Evolutionary conservation across 30 jellyfish, hydroid and myxozoan species (phyloP).

Genomic region (Pseudorhiza aurosa): DNA sequence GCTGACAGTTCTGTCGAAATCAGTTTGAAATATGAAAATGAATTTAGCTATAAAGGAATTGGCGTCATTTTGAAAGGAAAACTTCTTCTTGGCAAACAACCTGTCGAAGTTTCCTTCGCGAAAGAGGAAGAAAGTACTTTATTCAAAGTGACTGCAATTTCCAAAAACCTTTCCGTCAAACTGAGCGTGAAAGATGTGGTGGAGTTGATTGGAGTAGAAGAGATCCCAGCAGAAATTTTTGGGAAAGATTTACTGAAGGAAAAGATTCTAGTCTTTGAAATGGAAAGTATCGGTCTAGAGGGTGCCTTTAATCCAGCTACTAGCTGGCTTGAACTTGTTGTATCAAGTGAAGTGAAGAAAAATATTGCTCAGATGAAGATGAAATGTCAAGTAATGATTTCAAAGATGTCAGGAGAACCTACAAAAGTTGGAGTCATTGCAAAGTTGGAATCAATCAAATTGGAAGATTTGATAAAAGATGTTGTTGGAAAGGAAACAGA

Average conservation of each 20-base stretch:
- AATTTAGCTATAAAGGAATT: neutral
- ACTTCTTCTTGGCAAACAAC: constrained; percentile 20
- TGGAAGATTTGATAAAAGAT: neutral
- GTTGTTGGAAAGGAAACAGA: constrained; percentile 21
- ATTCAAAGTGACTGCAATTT: neutral
- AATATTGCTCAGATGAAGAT: neutral
- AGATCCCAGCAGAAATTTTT: neutral
- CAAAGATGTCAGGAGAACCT: constrained; percentile 20
- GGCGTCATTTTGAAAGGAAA: constrained; percentile 16
- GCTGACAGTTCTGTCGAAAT: neutral
- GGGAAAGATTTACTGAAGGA: constrained; percentile 4
- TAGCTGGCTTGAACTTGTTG: neutral
- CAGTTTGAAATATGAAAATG: neutral
- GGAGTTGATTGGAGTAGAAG: neutral
- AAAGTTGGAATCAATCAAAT: constrained; percentile 4
- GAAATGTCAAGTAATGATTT: neutral
- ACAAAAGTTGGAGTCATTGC: constrained; percentile 1
- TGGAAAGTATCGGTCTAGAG: constrained; percentile 14
- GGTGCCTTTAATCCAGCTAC: constrained; percentile 20
- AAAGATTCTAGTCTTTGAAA: constrained; percentile 6
- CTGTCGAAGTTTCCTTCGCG: neutral
- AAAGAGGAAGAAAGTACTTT: constrained; percentile 17
- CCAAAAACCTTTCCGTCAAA: neutral
- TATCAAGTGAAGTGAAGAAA: neutral
- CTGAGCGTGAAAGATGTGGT: constrained; percentile 14